Evolutionary conservation across 2,113 vertebrate species (phyloP), one percentile per base, ranked within the genome.

Genomic region (Atherinomorus stipes): DNA sequence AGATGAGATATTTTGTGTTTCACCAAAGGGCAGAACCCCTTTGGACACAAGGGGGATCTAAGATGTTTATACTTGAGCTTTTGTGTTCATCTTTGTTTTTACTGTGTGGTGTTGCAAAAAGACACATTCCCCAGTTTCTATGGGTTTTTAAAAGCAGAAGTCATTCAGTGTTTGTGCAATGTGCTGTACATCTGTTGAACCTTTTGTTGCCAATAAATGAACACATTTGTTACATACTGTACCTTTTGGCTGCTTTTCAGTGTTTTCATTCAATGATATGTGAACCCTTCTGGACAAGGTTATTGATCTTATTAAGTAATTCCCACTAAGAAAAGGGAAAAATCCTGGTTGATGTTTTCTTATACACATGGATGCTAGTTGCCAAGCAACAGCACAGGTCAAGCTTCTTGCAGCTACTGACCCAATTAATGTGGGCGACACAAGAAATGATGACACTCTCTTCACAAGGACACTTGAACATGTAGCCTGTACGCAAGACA

Each of bases 341-440:
- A 40, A 64, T 85, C 84, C 22, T 71, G 59, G 44, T 80, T 87
- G 69, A 65, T 28, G 22, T 81, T 78, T 73, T 76, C 49, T 59
- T 71, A 72, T 80, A 75, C 58, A 34, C 79, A 81, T 60, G 64
- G 78, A 64, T 87, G 74, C 76, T 71, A 49, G 91, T 94, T 92
- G 88, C 93, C 81, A 92, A 74, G 91, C 89, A 93, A 93, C 91
- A 71, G 71, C 56, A 62, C 71, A 83, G 86, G 80, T 86, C 84
- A 79, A 84, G 76, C 73, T 81, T 64, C 65, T 74, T 84, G 85
- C 87, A 89, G 85, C 89, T 90, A 89, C 78, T 87, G 86, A 84
- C 84, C 89, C 80, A 90, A 88, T 91, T 92, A 92, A 89, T 85
- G 82, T 69, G 77, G 62, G 25, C 67, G 54, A 84, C 81, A 87